phyloP scores from a whole-genome alignment of 2,888 invertebrate genomes.

The Lymantria dispar region DNA sequence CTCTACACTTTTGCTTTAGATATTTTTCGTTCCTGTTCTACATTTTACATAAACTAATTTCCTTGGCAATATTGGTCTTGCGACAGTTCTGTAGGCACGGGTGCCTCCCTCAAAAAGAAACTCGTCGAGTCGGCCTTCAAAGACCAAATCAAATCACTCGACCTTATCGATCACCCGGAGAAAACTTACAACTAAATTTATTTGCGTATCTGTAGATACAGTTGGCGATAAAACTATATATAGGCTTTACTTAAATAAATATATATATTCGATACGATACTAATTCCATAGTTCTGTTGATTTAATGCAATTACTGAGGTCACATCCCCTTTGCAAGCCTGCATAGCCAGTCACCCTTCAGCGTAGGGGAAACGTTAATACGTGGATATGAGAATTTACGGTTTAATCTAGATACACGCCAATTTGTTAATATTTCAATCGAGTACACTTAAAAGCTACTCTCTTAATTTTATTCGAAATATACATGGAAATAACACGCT shows the following conservation, averaged over 20 bases:
- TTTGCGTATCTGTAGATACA: conserved; percentile 51
- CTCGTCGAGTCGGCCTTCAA: conserved; percentile 63
- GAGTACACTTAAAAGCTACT: conserved; percentile 75
- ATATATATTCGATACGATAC: conserved; percentile 54
- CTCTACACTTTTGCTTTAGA: conserved; percentile 66
- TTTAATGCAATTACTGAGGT: conserved; percentile 79
- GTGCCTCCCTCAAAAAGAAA: conserved; percentile 72
- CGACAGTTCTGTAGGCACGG: conserved; percentile 77
- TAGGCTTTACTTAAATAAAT: conserved; percentile 27
- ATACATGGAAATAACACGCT: conserved; percentile 18
- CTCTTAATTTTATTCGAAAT: too few species aligned
- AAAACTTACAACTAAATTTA: conserved; percentile 73
- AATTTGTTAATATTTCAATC: conserved; percentile 82
- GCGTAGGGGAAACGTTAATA: conserved; percentile 76
- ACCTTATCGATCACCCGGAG: conserved; percentile 73
- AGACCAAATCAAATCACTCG: conserved; percentile 79
- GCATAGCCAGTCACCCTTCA: conserved; percentile 67
- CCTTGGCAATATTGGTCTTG: conserved; percentile 80
- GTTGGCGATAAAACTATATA: conserved; percentile 16
- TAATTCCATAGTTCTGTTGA: conserved; percentile 75
- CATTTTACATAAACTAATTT: conserved; percentile 83
- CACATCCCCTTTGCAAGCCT: conserved; percentile 64
- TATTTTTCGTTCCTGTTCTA: conserved; percentile 78
- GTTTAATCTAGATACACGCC: conserved; percentile 79
- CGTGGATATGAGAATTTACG: conserved; percentile 82